Conservation (phyloP, 2,113 vertebrate species). For the Macaca mulatta region DNA sequence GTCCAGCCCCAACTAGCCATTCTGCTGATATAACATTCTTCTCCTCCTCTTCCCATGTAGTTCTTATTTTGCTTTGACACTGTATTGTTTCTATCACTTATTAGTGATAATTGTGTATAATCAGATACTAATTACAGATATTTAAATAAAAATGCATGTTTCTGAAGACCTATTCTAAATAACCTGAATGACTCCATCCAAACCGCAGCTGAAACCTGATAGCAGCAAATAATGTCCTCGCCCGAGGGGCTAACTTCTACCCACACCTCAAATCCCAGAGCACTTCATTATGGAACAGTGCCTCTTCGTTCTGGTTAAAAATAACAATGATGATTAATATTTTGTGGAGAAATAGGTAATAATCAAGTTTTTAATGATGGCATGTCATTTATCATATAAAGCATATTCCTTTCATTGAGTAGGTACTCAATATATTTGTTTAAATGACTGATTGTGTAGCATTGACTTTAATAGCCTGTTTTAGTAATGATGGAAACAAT, state of each 20-base stretch:
- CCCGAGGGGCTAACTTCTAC: neutral
- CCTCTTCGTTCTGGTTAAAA: constrained; percentile 35
- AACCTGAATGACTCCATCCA: neutral
- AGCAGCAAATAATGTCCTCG: neutral
- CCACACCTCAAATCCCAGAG: neutral
- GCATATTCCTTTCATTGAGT: neutral
- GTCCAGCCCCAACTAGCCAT: neutral
- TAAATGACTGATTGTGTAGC: constrained; percentile 25
- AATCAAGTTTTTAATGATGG: constrained; percentile 49
- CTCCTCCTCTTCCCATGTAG: neutral
- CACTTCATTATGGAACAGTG: neutral
- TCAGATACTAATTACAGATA: neutral
- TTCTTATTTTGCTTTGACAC: neutral
- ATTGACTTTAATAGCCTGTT: neutral
- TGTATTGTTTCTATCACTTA: neutral
- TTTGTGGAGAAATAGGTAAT: neutral
- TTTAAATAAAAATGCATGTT: neutral
- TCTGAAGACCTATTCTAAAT: neutral
- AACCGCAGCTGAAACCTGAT: neutral
- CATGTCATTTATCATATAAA: constrained; percentile 46
- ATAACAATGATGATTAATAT: constrained; percentile 57
- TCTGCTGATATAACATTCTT: neutral
- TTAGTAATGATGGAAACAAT: neutral
- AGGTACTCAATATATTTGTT: constrained; percentile 10
- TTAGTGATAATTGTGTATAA: neutral